Evolutionary conservation across 2,888 invertebrate genomes (phyloP).

Genomic region (Acronicta aceris): DNA sequence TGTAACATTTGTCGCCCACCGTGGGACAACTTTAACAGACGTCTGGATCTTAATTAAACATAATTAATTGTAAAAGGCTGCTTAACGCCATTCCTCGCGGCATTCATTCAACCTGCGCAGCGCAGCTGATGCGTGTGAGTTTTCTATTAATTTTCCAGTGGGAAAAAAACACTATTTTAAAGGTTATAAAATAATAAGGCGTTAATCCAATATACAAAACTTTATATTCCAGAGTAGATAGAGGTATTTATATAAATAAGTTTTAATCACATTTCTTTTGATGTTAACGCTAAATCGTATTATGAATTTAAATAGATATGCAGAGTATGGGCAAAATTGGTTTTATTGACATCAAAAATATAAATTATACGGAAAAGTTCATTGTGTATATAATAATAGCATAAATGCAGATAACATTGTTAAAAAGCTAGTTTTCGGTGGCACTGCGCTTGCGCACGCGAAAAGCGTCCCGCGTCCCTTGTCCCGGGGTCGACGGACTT

Average conservation of each 20-base stretch:
- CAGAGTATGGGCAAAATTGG: too few species aligned
- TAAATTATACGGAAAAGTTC: too few species aligned
- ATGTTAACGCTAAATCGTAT: too few species aligned
- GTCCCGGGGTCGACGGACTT: constrained; percentile 63
- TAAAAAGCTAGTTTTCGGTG: constrained; percentile 29
- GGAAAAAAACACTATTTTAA: too few species aligned
- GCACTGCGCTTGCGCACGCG: constrained; percentile 54
- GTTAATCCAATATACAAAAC: neutral
- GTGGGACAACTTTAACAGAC: neutral
- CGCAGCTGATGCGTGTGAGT: constrained; percentile 33
- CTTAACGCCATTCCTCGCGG: constrained; percentile 1
- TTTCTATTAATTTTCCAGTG: constrained; percentile 14
- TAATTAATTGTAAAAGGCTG: constrained; percentile 9
- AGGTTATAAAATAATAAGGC: neutral
- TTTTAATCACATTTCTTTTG: too few species aligned
- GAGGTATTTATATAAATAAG: too few species aligned
- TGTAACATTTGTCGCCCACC: constrained; percentile 5
- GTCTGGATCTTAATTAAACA: constrained; percentile 4
- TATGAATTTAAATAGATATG: too few species aligned
- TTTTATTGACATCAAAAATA: too few species aligned
- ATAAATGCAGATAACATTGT: neutral
- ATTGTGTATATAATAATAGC: too few species aligned
- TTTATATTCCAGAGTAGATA: too few species aligned
- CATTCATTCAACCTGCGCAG: constrained; percentile 26
- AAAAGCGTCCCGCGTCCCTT: constrained; percentile 53